phyloP scores from a whole-genome alignment of 2,888 invertebrate species.

The Macropis europaea region DNA sequence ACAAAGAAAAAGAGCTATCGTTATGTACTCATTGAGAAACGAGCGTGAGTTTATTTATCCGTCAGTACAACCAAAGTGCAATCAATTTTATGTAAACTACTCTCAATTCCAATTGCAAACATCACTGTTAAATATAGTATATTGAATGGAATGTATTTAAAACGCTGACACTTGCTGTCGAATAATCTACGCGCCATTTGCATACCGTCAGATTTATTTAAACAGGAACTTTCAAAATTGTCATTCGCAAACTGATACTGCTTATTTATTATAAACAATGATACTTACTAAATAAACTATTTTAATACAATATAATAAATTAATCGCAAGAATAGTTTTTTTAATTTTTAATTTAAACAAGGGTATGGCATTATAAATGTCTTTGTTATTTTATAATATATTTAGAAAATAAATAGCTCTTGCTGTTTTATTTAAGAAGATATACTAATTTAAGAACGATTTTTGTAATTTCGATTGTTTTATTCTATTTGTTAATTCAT shows the following conservation, averaged over 20 bases:
- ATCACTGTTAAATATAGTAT: conserved; percentile 30
- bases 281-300: no score
- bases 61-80: background rate
- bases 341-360: no score
- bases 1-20: background rate
- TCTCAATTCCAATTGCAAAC: conserved; percentile 1
- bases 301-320: no score
- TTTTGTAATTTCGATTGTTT: no score
- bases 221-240: background rate
- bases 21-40: background rate
- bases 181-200: background rate
- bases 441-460: no score
- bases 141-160: conserved; percentile 29
- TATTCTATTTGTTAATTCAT: no score
- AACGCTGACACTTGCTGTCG: conserved; percentile 13
- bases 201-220: conserved; percentile 10
- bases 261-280: background rate
- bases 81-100: conserved; percentile 9
- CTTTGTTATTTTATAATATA: no score
- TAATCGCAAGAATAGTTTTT: background rate
- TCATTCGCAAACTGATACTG: no score
- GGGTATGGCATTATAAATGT: no score
- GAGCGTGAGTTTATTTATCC: background rate
- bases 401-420: no score
- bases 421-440: no score